A percentile compares a stretch with the other conserved stretches of the same genome.
phyloP scores from a whole-genome alignment of 2,113 vertebrate genomes.

The Perccottus glenii region DNA sequence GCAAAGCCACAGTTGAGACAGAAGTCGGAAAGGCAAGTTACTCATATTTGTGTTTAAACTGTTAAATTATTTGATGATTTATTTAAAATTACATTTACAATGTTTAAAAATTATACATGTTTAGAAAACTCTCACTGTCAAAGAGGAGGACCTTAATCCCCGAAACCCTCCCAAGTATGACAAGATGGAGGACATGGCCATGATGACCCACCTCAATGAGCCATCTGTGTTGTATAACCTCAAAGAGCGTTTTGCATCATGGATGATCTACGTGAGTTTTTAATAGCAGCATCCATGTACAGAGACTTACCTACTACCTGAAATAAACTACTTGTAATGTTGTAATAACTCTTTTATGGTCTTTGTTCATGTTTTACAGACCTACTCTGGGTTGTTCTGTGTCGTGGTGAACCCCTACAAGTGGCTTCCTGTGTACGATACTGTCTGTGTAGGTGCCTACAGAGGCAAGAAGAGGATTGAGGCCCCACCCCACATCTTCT shows the following conservation, averaged over 20 bases:
- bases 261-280: constrained; percentile 88
- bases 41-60: not conserved
- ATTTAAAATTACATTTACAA: too few relatives aligned
- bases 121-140: constrained; percentile 58
- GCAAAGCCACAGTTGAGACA: constrained; percentile 64
- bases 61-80: too few relatives aligned
- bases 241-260: constrained; percentile 85
- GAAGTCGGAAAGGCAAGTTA: constrained; percentile 29
- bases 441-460: constrained; percentile 42
- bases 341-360: too few relatives aligned
- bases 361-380: constrained; percentile 63
- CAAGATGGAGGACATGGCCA: constrained; percentile 90
- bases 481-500: constrained; percentile 75
- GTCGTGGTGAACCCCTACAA: constrained; percentile 89
- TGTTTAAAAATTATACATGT: not conserved
- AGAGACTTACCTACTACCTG: too few relatives aligned
- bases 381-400: constrained; percentile 87
- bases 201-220: constrained; percentile 88
- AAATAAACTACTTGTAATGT: too few relatives aligned
- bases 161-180: constrained; percentile 80
- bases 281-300: not conserved
- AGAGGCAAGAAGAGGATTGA: constrained; percentile 76
- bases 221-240: constrained; percentile 78
- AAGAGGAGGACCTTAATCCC: constrained; percentile 73
- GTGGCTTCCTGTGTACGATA: constrained; percentile 86